Base-by-base conservation (phyloP, 2,888 invertebrate genomes). In the Aphelenchoides bicaudatus region DNA sequence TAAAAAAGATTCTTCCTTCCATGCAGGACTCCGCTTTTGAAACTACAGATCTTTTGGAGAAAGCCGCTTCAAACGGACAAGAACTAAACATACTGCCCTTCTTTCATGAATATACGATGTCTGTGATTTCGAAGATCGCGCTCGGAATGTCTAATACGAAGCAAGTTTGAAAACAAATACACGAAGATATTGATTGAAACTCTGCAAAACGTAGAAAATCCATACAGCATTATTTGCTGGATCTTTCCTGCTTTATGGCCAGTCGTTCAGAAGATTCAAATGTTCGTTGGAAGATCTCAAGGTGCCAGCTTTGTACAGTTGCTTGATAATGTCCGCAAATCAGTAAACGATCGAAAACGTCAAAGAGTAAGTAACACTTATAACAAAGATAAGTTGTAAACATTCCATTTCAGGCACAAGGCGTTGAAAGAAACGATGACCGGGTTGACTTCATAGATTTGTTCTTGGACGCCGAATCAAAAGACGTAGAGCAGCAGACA, bases 81-180 rank as follows among this genome's bases (percentile, higher is more conserved):
- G 62, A 72, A 3, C 72, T 83, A 31, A 80, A 83, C 56, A 80
- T 82, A 29, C n/a, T 43, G 21, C 16, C 21, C 21, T 43, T 43
- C 59, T 81, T 81, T 59, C 82, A 83, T 70, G 80, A 82, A 1
- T 73, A 83, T 23, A 83, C 84, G 1, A 78, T 84, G 62, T 83
- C 84, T 60, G 80, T 82, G 1, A 84, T 84, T 53, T 79, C 80
- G 6, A 78, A 81, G 23, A 81, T 82, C 67, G 84, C 82, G 0
- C 74, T 84, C 39, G 83, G 71, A 2, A 56, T 56, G 31, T 29
- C 38, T 27, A 57, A 50, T 19, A 65, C 50, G n/a, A n/a, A 25
- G 29, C 5, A 62, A 62, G 37, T 62, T 62, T 43, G 27, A 50
- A 23, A 62, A 62, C 56, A 28, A 56, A 2, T 39, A 43, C 43